phyloP scores from a whole-genome alignment of 2,797 vertebrate species.

The Chelon auratus region DNA sequence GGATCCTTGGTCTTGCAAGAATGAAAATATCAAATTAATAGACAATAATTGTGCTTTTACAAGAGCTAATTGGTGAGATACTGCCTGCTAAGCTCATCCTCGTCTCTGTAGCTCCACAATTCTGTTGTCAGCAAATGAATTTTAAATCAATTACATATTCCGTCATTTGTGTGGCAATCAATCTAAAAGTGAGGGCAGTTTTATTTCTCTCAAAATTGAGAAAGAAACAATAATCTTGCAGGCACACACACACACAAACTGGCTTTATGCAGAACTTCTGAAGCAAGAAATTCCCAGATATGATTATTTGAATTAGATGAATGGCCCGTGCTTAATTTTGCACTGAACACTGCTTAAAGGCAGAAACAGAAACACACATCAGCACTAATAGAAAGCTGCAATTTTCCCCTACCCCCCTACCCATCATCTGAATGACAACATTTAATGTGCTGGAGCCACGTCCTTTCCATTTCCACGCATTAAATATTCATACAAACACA shows the following conservation, averaged over 20 bases:
- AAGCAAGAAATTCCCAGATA: constrained; percentile 38
- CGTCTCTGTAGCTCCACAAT: neutral
- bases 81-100: neutral
- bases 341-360: constrained; percentile 30
- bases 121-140: constrained; percentile 27
- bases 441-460: constrained; percentile 47
- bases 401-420: constrained; percentile 7
- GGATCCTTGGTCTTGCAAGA: neutral
- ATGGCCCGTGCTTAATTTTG: constrained; percentile 37
- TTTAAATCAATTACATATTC: constrained; percentile 28
- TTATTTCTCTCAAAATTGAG: constrained; percentile 10
- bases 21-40: neutral
- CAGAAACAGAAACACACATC: constrained; percentile 41
- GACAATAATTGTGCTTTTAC: neutral
- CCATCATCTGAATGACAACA: constrained; percentile 36
- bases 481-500: constrained; percentile 65
- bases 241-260: neutral
- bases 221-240: constrained; percentile 37
- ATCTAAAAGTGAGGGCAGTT: constrained; percentile 20
- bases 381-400: constrained; percentile 26
- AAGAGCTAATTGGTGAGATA: constrained; percentile 1
- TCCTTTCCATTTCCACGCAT: constrained; percentile 47
- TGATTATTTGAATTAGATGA: constrained; percentile 58
- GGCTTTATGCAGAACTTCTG: constrained; percentile 31
- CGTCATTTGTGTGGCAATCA: constrained; percentile 28